These are phyloP conservation scores for Baccha elongata DNA, from an alignment of 2,888 invertebrate genomes.

Conservation along the genomic window DNA sequence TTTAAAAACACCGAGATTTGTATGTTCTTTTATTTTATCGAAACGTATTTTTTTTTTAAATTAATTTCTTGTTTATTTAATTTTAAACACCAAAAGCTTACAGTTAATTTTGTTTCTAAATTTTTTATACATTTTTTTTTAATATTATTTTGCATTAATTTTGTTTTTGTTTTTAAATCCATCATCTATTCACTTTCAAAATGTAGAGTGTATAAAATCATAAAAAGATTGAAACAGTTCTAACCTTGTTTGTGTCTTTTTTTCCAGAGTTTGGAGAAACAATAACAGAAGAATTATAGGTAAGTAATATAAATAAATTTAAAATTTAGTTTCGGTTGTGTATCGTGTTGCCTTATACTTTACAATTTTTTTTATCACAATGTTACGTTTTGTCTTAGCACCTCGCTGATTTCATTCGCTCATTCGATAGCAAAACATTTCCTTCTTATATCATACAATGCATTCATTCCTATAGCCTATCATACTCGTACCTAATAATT, in stretches of 20 bases:
- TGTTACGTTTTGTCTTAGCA: constrained; percentile 83
- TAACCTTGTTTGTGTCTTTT: constrained; percentile 13
- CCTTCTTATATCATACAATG: constrained; percentile 51
- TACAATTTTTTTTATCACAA: constrained; percentile 81
- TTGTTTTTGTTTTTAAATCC: constrained; percentile 51
- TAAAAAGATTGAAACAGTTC: constrained; percentile 1
- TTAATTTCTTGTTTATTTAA: constrained; percentile 74
- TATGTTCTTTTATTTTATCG: constrained; percentile 46
- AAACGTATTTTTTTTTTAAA: constrained; percentile 69
- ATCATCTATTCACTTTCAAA: constrained; percentile 73
- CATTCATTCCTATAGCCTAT: constrained; percentile 71
- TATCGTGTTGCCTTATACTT: constrained; percentile 70
- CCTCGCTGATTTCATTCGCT: constrained; percentile 76
- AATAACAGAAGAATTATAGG: not conserved
- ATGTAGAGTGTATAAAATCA: constrained; percentile 65
- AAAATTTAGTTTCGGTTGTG: constrained; percentile 31
- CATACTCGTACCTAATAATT: constrained; percentile 71
- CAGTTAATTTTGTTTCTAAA: constrained; percentile 79
- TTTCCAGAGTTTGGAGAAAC: constrained; percentile 26
- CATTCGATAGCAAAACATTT: constrained; percentile 71
- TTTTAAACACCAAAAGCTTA: constrained; percentile 82
- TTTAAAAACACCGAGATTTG: constrained; percentile 72
- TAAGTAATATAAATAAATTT: constrained; percentile 18
- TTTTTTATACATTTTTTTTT: constrained; percentile 71
- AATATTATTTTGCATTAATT: constrained; percentile 68